Percentiles rank a stretch among this genome's conserved stretches.
These are phyloP conservation scores for Probaryconus sp. DNA, from an alignment of 1,140 invertebrate genomes.

Conservation along the genomic window DNA sequence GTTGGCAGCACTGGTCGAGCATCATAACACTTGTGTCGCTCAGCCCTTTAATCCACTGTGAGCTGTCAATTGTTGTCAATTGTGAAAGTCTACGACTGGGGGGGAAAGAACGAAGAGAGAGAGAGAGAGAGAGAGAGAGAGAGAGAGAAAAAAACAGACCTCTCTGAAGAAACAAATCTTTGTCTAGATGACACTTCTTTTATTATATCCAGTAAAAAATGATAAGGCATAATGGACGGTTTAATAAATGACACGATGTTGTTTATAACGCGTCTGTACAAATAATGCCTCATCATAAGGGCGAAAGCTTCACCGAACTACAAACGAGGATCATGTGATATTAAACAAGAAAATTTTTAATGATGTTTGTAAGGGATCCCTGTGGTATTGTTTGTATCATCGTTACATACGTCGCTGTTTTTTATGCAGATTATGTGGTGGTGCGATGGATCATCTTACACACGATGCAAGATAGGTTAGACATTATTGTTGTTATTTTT, in stretches of 20 bases:
- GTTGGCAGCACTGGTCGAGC: too few species aligned
- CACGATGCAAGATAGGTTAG: conserved; percentile 88
- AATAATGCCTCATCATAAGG: conserved; percentile 24
- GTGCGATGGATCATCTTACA: conserved; percentile 91
- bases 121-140: too few species aligned
- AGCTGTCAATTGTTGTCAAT: too few species aligned
- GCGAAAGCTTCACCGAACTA: neutral
- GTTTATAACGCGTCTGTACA: conserved; percentile 1
- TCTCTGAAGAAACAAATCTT: too few species aligned
- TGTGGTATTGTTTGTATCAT: conserved; percentile 92
- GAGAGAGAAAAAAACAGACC: too few species aligned
- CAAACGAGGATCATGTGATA: conserved; percentile 31
- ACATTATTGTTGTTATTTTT: conserved; percentile 10
- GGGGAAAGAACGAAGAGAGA: too few species aligned
- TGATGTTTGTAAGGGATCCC: conserved; percentile 86
- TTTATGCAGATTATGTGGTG: conserved; percentile 95
- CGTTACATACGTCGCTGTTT: conserved; percentile 89
- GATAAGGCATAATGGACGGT: too few species aligned
- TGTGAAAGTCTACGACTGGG: too few species aligned
- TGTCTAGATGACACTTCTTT: too few species aligned
- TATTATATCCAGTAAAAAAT: too few species aligned
- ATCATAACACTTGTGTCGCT: too few species aligned
- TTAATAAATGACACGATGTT: conserved; percentile 8
- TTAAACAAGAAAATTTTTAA: conserved; percentile 53
- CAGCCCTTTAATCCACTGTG: too few species aligned